Percentiles rank a stretch among this genome's conserved stretches.
phyloP scores from a whole-genome alignment of 2,888 invertebrate species.

The Theretra japonica region DNA sequence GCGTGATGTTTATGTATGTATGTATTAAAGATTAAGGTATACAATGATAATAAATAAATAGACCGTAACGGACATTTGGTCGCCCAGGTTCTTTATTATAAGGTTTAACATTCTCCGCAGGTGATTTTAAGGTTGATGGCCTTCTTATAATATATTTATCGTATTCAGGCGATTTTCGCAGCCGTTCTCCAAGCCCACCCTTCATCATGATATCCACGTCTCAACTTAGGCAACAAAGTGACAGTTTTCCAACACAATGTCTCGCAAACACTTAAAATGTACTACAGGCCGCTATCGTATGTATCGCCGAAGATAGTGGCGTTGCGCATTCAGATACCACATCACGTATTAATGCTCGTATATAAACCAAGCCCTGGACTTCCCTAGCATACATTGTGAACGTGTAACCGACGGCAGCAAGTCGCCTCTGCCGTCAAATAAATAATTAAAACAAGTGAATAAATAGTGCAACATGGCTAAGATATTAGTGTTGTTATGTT shows the following conservation, averaged over 20 bases:
- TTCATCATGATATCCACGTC: conserved; percentile 34
- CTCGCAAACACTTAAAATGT: conserved; percentile 70
- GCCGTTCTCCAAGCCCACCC: not conserved
- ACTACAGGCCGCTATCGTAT: conserved; percentile 57
- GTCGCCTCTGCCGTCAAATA: conserved; percentile 72
- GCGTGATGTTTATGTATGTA: too few species aligned
- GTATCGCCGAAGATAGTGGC: conserved; percentile 67
- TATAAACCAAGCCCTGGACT: conserved; percentile 82
- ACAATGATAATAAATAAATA: too few species aligned
- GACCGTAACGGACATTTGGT: too few species aligned
- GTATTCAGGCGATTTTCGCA: not conserved
- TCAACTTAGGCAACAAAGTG: conserved; percentile 56
- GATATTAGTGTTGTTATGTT: conserved; percentile 72
- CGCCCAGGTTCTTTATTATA: too few species aligned
- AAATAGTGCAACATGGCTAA: conserved; percentile 74
- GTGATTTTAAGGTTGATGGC: not conserved
- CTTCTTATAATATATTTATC: not conserved
- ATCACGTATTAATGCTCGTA: conserved; percentile 85
- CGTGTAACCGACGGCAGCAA: conserved; percentile 72
- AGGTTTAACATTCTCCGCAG: not conserved
- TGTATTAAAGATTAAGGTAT: too few species aligned
- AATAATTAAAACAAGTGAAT: conserved; percentile 47
- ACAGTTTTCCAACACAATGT: conserved; percentile 73
- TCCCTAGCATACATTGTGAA: conserved; percentile 80
- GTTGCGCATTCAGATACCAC: conserved; percentile 69